Evolutionary conservation across 2,888 invertebrate genomes (phyloP), one percentile per base, ranked within the genome.

Genomic region (Patella pellucida): DNA sequence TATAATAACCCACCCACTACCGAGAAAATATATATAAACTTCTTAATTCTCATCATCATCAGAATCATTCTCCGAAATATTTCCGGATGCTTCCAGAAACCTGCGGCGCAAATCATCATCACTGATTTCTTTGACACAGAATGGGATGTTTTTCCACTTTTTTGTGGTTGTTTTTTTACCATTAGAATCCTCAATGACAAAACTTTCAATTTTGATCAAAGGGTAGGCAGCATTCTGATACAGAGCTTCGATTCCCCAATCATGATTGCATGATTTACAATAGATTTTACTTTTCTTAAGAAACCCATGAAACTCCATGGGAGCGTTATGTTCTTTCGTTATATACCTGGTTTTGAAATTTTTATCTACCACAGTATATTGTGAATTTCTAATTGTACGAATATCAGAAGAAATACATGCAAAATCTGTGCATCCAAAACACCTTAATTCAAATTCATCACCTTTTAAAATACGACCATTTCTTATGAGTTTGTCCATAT

Each of bases 391-490:
- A 9, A 88, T 79, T 54, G 80, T 85, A 41, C 85, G 82, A 23
- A 89, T 78, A 71, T 88, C 86, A 9, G 74, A 73, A 0, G 88
- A 86, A 76, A 84, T 81, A 69, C 87, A 86, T 11, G 85, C 84
- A 56, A 85, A 85, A 3, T 76, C 70, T 67, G 83, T 82, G 72
- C 89, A 89, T 56, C 85, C 86, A 23, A 79, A 70, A 75, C 89
- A 89, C 16, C 83, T 80, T 31, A 89, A 76, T 23, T 81, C 82
- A 78, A 83, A 89, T 51, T 85, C 83, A 12, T 83, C 85, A 14
- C 77, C 73, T 1, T 76, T 72, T 5, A 81, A 72, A 4, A 71
- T 16, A 70, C 67, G 23, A 12, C 72, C 74, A 7, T 74, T 71
- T 16, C 71, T 71, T 16, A 76, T 73, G 1, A 31, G 54, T 1